Conservation (phyloP, 92 coral and sea anemone genomes). For the Phymanthus crucifer region DNA sequence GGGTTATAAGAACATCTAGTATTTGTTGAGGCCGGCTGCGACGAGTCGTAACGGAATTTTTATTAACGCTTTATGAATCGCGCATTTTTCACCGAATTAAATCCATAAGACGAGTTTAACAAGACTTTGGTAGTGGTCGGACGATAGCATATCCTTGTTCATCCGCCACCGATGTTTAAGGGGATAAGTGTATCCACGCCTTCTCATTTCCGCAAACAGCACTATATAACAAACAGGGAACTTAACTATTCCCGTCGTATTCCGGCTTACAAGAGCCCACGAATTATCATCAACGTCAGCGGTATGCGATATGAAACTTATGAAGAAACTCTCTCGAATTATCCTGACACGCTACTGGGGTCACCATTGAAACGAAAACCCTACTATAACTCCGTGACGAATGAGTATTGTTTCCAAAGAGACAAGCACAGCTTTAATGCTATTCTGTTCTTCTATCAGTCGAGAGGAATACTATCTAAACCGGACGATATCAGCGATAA, state of each 20-base stretch:
- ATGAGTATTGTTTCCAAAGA: slow-evolving; percentile 68
- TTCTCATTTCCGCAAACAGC: slow-evolving; percentile 29
- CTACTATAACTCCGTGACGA: slow-evolving; percentile 57
- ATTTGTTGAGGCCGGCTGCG: too few species aligned
- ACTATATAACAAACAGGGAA: slow-evolving; percentile 24
- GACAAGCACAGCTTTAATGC: slow-evolving; percentile 84
- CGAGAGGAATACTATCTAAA: slow-evolving; percentile 87
- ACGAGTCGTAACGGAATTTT: too few species aligned
- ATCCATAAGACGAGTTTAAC: not conserved
- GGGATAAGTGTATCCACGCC: slow-evolving; percentile 34
- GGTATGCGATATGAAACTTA: slow-evolving; percentile 96
- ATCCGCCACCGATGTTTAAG: slow-evolving; percentile 31
- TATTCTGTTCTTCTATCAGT: slow-evolving; percentile 90
- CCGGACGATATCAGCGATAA: slow-evolving; percentile 79
- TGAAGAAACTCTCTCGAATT: slow-evolving; percentile 85
- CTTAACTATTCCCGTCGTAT: slow-evolving; percentile 28
- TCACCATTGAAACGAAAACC: slow-evolving; percentile 62
- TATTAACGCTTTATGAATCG: not conserved
- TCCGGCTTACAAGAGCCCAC: slow-evolving; percentile 87
- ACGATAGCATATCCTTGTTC: not conserved
- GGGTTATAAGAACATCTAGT: too few species aligned
- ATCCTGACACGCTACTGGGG: slow-evolving; percentile 87
- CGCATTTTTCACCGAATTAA: not conserved
- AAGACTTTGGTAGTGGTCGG: not conserved
- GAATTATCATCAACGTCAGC: slow-evolving; percentile 90